Percentiles rank a stretch among this genome's conserved stretches.
phyloP scores from a whole-genome alignment of 2,888 invertebrate genomes.

The Drosophila prostipennis region DNA sequence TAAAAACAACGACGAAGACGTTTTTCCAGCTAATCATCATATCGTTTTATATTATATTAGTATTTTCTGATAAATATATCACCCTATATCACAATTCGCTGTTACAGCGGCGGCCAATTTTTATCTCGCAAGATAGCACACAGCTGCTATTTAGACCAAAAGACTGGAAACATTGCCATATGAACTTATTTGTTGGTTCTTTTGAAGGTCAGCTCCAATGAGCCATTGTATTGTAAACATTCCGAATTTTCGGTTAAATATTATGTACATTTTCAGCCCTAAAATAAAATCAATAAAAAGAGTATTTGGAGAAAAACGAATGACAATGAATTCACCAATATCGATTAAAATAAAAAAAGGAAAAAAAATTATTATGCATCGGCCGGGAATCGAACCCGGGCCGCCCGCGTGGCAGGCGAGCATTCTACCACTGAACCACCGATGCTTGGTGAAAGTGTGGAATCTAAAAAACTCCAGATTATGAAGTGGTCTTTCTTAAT shows the following conservation, averaged over 20 bases:
- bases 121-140: background rate
- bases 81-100: background rate
- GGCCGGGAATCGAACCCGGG: constrained; percentile 81
- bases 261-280: background rate
- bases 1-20: background rate
- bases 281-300: background rate
- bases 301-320: too few species aligned
- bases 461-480: background rate
- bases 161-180: background rate
- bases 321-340: too few species aligned
- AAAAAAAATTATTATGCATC: constrained; percentile 52
- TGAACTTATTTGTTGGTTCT: background rate
- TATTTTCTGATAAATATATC: too few species aligned
- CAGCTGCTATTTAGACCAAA: background rate
- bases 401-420: constrained; percentile 81
- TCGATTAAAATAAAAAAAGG: too few species aligned
- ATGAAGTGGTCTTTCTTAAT: too few species aligned
- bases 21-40: too few species aligned
- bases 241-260: background rate
- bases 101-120: background rate
- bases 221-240: background rate
- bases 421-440: constrained; percentile 81
- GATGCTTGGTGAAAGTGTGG: constrained; percentile 36
- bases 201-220: background rate
- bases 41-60: too few species aligned